Conservation (phyloP, 2,113 vertebrate species). For the Gobiocypris rarus region DNA sequence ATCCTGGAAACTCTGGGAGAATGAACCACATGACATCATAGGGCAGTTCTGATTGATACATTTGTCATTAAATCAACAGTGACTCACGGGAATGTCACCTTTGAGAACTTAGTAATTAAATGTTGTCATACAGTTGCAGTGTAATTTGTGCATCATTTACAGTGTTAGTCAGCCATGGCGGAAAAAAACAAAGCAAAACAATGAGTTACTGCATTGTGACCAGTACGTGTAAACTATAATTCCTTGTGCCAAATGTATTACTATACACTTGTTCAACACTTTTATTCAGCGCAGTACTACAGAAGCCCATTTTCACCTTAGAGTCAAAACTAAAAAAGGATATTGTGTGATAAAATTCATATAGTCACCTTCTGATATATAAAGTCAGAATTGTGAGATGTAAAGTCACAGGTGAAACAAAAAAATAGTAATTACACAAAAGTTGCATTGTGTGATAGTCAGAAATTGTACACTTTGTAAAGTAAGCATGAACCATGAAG, state of each 20-base stretch:
- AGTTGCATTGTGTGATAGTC: too few species aligned
- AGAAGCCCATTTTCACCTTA: not conserved
- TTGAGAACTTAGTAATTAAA: not conserved
- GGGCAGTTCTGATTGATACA: not conserved
- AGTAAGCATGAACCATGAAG: not conserved
- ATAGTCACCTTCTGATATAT: not conserved
- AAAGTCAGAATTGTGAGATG: not conserved
- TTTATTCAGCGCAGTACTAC: not conserved
- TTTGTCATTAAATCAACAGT: conserved; percentile 50
- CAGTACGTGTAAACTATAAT: not conserved
- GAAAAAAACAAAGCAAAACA: not conserved
- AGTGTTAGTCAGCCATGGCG: not conserved
- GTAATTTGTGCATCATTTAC: not conserved
- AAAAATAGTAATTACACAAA: too few species aligned
- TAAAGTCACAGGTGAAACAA: not conserved
- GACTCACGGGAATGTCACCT: conserved; percentile 26
- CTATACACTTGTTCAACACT: not conserved
- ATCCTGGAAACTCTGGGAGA: conserved; percentile 50
- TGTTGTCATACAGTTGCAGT: conserved; percentile 14
- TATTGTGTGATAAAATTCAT: not conserved
- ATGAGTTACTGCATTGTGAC: not conserved
- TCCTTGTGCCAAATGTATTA: not conserved
- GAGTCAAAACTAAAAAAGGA: not conserved
- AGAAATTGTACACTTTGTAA: not conserved
- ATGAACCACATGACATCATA: conserved; percentile 38